These are phyloP conservation scores for Scylla paramamosain DNA, from an alignment of 1,140 invertebrate genomes.

Conservation along the genomic window DNA sequence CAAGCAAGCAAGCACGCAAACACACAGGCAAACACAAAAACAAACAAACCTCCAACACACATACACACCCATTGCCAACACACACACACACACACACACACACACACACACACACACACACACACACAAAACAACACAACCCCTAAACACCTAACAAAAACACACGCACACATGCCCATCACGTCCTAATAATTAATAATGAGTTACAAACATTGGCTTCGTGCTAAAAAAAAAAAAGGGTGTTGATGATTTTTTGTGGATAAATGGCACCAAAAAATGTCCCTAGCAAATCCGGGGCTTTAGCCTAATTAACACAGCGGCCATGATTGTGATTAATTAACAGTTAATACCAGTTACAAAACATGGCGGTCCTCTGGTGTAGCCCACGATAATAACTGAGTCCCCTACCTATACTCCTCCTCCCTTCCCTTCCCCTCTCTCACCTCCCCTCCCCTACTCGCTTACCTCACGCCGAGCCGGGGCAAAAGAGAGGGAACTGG, in stretches of 20 bases:
- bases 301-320: conserved; percentile 63
- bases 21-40: conserved; percentile 48
- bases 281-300: conserved; percentile 15
- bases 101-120: not conserved
- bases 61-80: not conserved
- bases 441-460: not conserved
- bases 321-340: conserved; percentile 70
- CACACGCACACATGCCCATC: conserved; percentile 10
- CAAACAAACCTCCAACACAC: conserved; percentile 18
- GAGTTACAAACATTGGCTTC: conserved; percentile 22
- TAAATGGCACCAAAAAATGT: conserved; percentile 56
- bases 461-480: not conserved
- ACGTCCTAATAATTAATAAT: conserved; percentile 24
- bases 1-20: conserved; percentile 5
- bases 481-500: not conserved
- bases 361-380: conserved; percentile 29
- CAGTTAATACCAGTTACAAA: conserved; percentile 51
- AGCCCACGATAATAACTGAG: conserved; percentile 24
- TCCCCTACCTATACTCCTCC: not conserved
- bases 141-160: conserved; percentile 14
- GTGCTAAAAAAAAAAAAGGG: not conserved
- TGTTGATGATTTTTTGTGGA: conserved; percentile 39
- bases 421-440: not conserved
- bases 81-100: not conserved
- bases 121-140: not conserved